phyloP scores from a whole-genome alignment of 2,113 vertebrate genomes.

The Clupea harengus region DNA sequence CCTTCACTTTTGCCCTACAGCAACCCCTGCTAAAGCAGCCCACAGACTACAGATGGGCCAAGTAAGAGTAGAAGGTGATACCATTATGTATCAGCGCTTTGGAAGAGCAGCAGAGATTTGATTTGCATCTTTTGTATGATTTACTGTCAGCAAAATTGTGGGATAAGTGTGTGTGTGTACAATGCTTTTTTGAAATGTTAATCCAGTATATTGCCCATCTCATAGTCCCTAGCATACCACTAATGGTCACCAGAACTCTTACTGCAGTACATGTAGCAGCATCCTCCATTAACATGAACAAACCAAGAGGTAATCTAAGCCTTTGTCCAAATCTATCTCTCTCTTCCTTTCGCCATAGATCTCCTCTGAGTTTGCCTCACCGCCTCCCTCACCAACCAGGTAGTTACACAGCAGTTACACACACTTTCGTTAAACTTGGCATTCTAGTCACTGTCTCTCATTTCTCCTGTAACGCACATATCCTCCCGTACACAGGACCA shows the following conservation, averaged over 20 bases:
- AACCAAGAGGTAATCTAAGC: not conserved
- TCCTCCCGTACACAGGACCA: conserved; percentile 61
- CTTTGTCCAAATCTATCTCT: not conserved
- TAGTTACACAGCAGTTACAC: conserved; percentile 39
- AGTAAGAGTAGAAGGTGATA: not conserved
- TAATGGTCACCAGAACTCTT: not conserved
- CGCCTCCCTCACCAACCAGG: conserved; percentile 71
- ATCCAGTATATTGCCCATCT: not conserved
- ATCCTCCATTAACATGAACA: not conserved
- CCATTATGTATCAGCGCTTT: not conserved
- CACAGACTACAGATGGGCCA: not conserved
- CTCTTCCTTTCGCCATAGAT: conserved; percentile 54
- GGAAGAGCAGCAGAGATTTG: not conserved
- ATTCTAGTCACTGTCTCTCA: not conserved
- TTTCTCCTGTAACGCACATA: conserved; percentile 9
- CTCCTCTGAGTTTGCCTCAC: conserved; percentile 57
- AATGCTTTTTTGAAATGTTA: not conserved
- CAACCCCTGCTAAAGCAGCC: not conserved
- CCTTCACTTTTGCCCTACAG: not conserved
- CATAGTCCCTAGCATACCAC: conserved; percentile 16
- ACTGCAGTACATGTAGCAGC: not conserved
- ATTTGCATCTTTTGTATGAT: not conserved
- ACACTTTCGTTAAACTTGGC: not conserved
- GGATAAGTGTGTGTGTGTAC: not conserved
- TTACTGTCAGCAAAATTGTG: not conserved